Percentiles rank a stretch among this genome's conserved stretches.
Conservation (phyloP, 2,113 vertebrate species). For the Bothrops jararaca region DNA sequence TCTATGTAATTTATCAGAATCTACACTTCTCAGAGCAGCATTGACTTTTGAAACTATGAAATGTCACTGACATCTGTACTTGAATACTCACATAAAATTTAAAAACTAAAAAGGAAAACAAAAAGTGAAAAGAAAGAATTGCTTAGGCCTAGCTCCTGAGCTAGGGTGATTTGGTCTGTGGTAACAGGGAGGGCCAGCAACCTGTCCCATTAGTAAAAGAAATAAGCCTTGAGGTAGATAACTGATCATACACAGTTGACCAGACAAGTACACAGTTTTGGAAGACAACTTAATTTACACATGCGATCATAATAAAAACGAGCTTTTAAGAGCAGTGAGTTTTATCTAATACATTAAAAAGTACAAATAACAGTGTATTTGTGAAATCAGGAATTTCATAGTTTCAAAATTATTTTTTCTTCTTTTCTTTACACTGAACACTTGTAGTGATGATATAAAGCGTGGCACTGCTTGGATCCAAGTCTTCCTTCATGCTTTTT, state of each 20-base stretch:
- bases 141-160: constrained; percentile 91
- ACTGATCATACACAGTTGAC: constrained; percentile 90
- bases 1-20: constrained; percentile 82
- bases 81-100: constrained; percentile 82
- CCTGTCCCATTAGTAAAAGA: constrained; percentile 90
- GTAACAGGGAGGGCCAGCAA: constrained; percentile 95
- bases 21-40: constrained; percentile 86
- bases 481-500: constrained; percentile 86
- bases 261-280: constrained; percentile 92
- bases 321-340: constrained; percentile 78
- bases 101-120: constrained; percentile 81
- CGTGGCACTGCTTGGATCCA: constrained; percentile 91
- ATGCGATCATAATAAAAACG: constrained; percentile 76
- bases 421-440: constrained; percentile 81
- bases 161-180: constrained; percentile 94
- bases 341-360: constrained; percentile 72
- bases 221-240: constrained; percentile 98
- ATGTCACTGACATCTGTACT: constrained; percentile 84
- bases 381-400: constrained; percentile 81
- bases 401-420: constrained; percentile 79
- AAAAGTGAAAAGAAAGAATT: constrained; percentile 85
- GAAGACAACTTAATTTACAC: constrained; percentile 87
- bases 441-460: constrained; percentile 84
- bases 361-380: constrained; percentile 80
- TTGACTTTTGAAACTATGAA: constrained; percentile 88